These are phyloP conservation scores for Argynnis bischoffii DNA, from an alignment of 2,888 invertebrate species.

Conservation along the genomic window DNA sequence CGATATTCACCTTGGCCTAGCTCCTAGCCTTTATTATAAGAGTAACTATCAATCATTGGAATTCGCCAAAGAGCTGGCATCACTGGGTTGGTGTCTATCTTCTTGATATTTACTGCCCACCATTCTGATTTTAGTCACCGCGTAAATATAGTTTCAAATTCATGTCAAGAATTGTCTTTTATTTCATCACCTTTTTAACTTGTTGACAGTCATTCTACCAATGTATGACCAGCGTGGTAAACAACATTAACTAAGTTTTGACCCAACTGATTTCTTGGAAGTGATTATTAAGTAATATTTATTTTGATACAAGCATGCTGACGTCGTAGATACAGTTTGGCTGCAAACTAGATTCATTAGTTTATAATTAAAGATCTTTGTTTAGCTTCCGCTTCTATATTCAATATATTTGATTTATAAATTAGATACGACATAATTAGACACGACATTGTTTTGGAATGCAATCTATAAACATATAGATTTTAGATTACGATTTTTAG, in stretches of 20 bases:
- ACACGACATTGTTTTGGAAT: slow-evolving; percentile 42
- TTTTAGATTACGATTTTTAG: slow-evolving; percentile 26
- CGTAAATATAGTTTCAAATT: slow-evolving; percentile 18
- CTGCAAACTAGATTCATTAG: slow-evolving; percentile 51
- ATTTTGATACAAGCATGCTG: slow-evolving; percentile 41
- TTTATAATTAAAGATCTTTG: slow-evolving; percentile 63
- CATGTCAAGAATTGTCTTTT: not conserved
- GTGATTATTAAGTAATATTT: slow-evolving; percentile 26
- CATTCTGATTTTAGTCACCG: slow-evolving; percentile 26
- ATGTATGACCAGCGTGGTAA: not conserved
- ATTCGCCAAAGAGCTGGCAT: slow-evolving; percentile 45
- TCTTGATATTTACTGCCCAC: slow-evolving; percentile 32
- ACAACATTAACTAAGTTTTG: not conserved
- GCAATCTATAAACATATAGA: slow-evolving; percentile 30
- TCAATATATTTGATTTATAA: slow-evolving; percentile 50
- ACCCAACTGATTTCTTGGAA: not conserved
- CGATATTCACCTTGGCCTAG: slow-evolving; percentile 72
- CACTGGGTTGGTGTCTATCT: slow-evolving; percentile 33
- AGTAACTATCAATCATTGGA: slow-evolving; percentile 67
- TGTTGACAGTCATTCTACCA: not conserved
- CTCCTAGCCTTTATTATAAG: slow-evolving; percentile 51
- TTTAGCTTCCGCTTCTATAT: slow-evolving; percentile 60
- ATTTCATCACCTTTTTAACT: not conserved
- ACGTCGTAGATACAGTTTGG: slow-evolving; percentile 57
- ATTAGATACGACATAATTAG: slow-evolving; percentile 51